A percentile compares a stretch with the other conserved stretches of the same genome.
These are phyloP conservation scores for Petrocephalus schoutedeni DNA, from an alignment of 2,797 vertebrate genomes.

Conservation along the genomic window DNA sequence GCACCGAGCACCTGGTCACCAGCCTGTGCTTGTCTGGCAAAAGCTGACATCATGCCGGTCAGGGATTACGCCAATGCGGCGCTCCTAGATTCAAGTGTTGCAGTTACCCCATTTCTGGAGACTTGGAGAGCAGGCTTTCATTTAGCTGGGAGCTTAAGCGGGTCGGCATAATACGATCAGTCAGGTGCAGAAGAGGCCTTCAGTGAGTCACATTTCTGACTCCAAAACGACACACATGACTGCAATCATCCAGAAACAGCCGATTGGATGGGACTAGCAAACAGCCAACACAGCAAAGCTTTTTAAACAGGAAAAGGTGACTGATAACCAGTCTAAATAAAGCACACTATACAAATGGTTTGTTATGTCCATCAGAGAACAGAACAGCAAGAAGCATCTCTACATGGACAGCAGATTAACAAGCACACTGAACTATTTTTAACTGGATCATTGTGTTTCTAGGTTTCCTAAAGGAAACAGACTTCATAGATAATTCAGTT, in stretches of 20 bases:
- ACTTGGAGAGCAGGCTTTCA: background rate
- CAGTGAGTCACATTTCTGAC: background rate
- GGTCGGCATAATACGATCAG: background rate
- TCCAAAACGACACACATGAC: background rate
- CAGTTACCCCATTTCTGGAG: background rate
- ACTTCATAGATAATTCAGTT: background rate
- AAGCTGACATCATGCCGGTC: background rate
- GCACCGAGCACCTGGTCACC: background rate
- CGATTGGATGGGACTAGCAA: background rate
- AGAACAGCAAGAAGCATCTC: background rate
- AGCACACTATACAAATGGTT: background rate
- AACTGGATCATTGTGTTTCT: background rate
- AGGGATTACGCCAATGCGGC: background rate
- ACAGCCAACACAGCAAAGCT: background rate
- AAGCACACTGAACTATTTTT: background rate
- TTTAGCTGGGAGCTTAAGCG: background rate
- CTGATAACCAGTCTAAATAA: background rate
- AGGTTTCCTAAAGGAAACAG: background rate
- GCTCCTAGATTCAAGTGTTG: background rate
- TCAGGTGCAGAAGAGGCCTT: background rate
- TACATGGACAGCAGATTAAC: background rate
- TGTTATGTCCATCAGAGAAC: constrained; percentile 1
- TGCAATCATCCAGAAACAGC: background rate
- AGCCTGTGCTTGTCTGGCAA: background rate
- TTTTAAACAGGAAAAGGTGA: background rate